Evolutionary conservation across 1,140 invertebrate genomes (phyloP), one percentile per base, ranked within the genome.

Genomic region (Lordiphosa clarofinis): DNA sequence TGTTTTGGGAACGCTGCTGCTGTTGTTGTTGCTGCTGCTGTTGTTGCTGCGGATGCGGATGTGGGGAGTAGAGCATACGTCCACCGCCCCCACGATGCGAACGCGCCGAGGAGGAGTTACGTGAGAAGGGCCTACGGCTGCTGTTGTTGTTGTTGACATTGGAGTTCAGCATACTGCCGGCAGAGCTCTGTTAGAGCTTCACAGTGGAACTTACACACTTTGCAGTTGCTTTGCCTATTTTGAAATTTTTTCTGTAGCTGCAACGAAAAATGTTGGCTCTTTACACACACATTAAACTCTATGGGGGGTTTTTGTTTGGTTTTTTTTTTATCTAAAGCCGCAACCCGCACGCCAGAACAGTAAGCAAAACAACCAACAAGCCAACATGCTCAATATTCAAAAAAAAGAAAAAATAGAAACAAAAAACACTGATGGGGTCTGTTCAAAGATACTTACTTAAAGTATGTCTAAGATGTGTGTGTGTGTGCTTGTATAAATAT

Each of bases 281-380:
- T 46, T 46, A 46, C 24, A 43, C 42, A 24, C 42, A 24, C 13
- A 35, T 33, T 33, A 9, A 46, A 33, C 43, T 46, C 11, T 46
- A 46, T 46, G 11, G 10, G 24, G 43, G 43, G 43, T 28, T 46
- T 70, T 58, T 35, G 19, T 55, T 24, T 24, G 21, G 21, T 24
- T 24, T 24, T 4, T 4, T 61, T 15, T 62, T 63, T 52, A 38
- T 54, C 44, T 42, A 59, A 82, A 72, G 72, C 75, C 67, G 55
- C 11, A 57, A 61, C 71, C 75, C 72, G 67, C 72, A 56, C 73
- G 75, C 76, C 71, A 75, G 44, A 72, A 81, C 76, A 81, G 62
- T 75, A 81, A 79, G 76, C 75, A 75, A 64, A 75, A 64, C 75
- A 82, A 81, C 75, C 75, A 81, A 81, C 75, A 81, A 81, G 75